Base-by-base conservation (phyloP, 2,888 invertebrate genomes). In the Hypena proboscidalis region DNA sequence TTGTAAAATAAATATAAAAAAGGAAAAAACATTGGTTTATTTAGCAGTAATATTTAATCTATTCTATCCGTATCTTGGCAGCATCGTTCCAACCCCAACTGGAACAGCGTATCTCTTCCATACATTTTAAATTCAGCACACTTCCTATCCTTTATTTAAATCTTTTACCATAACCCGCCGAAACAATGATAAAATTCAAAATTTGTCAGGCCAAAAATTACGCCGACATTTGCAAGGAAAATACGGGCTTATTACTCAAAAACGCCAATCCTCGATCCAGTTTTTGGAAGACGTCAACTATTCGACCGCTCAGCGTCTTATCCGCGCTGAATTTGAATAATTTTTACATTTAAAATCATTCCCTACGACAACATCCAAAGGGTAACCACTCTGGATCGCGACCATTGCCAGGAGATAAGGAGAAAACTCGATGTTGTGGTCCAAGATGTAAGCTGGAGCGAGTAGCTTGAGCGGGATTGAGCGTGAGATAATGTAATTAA, bases 281-380 rank as follows among this genome's bases (percentile, higher is more conserved):
- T 75, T 72, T 66, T 72, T 62, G 67, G 70, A 67, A 73, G 75
- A 76, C 76, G 77, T 75, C 79, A 79, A 80, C 80, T 81, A 81
- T 83, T 87, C 82, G 83, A 79, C 85, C 81, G 83, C 58, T 74
- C 77, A 58, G 58, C 71, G 77, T 76, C 87, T 87, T 85, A 85
- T 85, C 86, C 88, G 67, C 58, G 63, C 43, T 48, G 59, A 51
- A 90, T 90, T 90, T 90, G 89, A 90, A 90, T 90, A 90, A 90
- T 90, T 90, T 89, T 89, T 90, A 89, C 90, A 90, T 90, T 90
- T 90, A 90, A 89, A 90, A 90, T 90, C 90, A 90, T 89, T 90
- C 84, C 85, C 83, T 79, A 83, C 83, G 88, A 86, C 87, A 82
- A 86, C 88, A 87, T 89, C 89, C 88, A 90, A 90, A 90, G 90